Percentiles rank a stretch among this genome's conserved stretches.
phyloP scores from a whole-genome alignment of 2,888 invertebrate species.

The Parnassius glacialis region DNA sequence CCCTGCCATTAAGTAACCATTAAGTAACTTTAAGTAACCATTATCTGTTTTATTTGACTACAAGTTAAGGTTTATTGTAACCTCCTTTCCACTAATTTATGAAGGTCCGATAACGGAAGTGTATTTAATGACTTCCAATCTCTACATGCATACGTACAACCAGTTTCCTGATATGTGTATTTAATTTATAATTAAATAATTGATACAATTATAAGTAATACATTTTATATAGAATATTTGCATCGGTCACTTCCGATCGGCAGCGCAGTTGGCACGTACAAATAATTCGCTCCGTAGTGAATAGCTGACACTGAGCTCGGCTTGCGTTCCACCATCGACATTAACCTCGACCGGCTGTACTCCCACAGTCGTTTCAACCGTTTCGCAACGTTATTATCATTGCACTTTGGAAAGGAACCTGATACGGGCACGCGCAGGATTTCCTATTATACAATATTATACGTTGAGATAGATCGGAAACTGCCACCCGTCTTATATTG shows the following conservation, averaged over 20 bases:
- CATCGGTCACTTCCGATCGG: constrained; percentile 32
- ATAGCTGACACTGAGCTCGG: constrained; percentile 34
- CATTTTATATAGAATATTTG: constrained; percentile 12
- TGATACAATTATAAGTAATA: neutral
- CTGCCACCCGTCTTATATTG: constrained; percentile 51
- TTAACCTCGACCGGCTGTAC: constrained; percentile 50
- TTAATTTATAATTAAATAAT: no score
- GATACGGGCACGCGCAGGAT: constrained; percentile 51
- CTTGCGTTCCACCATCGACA: constrained; percentile 40
- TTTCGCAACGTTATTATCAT: constrained; percentile 70
- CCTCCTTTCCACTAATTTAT: no score
- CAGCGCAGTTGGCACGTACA: constrained; percentile 29
- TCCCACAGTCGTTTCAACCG: constrained; percentile 43
- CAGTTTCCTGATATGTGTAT: no score
- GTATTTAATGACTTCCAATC: no score
- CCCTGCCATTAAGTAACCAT: no score
- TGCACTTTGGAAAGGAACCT: constrained; percentile 64
- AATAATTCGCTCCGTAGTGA: constrained; percentile 9
- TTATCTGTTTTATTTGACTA: no score
- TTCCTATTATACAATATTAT: constrained; percentile 60
- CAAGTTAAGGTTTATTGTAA: no score
- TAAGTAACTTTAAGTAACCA: no score
- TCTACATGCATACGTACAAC: no score
- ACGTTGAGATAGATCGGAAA: constrained; percentile 56
- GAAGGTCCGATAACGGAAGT: no score